Base-by-base conservation (phyloP, 2,797 vertebrate species). In the Emydoidea blandingii region DNA sequence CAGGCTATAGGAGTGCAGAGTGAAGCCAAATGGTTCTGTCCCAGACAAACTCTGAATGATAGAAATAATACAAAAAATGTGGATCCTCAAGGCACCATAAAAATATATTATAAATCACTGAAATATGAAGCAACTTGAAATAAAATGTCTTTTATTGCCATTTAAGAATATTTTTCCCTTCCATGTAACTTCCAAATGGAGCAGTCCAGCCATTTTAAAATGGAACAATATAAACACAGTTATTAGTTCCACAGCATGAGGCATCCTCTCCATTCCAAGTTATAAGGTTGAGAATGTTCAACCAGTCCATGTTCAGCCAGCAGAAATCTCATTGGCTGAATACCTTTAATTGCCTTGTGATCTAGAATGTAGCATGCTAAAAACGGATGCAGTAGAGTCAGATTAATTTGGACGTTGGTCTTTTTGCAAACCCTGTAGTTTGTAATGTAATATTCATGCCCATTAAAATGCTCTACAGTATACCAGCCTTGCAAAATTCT, bases 111-210 rank as follows among this genome's bases (percentile, higher is more conserved):
- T 85, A 89, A 92, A 93, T 34, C 65, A 68, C 50, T 84, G 84
- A 93, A 91, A 86, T 91, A 81, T 62, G 94, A 95, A 90, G 1
- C 68, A 78, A 81, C 49, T 95, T 72, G 87, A 88, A 96, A 88
- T 52, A 78, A 82, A 57, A 84, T 96, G 79, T 79, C 79, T 65
- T 95, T 91, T 94, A 89, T 50, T 50, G 62, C n/a, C 57, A 52
- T 86, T 87, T 89, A 57, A 91, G 92, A 94, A 79, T 74, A 50
- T 15, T 93, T 87, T 68, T 37, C 23, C 47, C n/a, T 88, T 94
- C n/a, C 53, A 18, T 59, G 29, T 91, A 74, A 68, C 88, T 68
- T 97, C 86, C 12, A 57, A 90, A 81, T 81, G 49, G 49, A 84
- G 37, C 76, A 85, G 74, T 80, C 82, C 93, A 83, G 49, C 23